Percentiles rank a stretch among this genome's conserved stretches.
Evolutionary conservation across 2,888 invertebrate species (phyloP).

Genomic region (Drosophila hawaiiensis): DNA sequence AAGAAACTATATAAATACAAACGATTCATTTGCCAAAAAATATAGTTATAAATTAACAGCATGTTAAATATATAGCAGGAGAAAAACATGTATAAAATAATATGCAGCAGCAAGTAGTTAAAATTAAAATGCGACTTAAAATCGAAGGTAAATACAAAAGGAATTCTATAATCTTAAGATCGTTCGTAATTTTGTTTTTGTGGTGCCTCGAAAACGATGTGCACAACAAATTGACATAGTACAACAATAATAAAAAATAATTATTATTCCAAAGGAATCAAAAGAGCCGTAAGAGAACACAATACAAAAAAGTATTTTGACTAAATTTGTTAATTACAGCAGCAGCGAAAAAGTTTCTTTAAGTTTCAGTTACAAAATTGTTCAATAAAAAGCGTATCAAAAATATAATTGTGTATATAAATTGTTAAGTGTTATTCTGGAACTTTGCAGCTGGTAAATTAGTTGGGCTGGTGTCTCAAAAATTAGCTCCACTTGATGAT

Average conservation of each 20-base stretch:
- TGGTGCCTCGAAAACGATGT: constrained; percentile 74
- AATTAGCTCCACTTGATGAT: constrained; percentile 23
- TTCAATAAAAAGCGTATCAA: constrained; percentile 47
- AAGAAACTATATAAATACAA: constrained; percentile 33
- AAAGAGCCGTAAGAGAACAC: constrained; percentile 15
- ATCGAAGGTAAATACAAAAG: constrained; percentile 65
- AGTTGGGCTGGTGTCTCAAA: constrained; percentile 3
- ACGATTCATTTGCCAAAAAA: constrained; percentile 17
- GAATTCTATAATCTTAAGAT: constrained; percentile 54
- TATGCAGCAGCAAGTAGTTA: constrained; percentile 9
- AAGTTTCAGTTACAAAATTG: not conserved
- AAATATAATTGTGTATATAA: constrained; percentile 42
- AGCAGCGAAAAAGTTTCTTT: not conserved
- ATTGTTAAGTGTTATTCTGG: constrained; percentile 11
- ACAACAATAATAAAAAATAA: constrained; percentile 31
- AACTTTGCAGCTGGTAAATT: constrained; percentile 13
- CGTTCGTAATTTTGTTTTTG: constrained; percentile 6
- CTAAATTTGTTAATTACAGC: constrained; percentile 25
- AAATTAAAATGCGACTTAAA: constrained; percentile 57
- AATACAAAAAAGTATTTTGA: constrained; percentile 25
- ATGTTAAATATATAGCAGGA: constrained; percentile 23
- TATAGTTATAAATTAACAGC: constrained; percentile 46
- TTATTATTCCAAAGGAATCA: constrained; percentile 22
- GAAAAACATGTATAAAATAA: constrained; percentile 38
- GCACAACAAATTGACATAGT: constrained; percentile 37